Base-by-base conservation (phyloP, 2,113 vertebrate genomes). In the Corythaeola cristata region DNA sequence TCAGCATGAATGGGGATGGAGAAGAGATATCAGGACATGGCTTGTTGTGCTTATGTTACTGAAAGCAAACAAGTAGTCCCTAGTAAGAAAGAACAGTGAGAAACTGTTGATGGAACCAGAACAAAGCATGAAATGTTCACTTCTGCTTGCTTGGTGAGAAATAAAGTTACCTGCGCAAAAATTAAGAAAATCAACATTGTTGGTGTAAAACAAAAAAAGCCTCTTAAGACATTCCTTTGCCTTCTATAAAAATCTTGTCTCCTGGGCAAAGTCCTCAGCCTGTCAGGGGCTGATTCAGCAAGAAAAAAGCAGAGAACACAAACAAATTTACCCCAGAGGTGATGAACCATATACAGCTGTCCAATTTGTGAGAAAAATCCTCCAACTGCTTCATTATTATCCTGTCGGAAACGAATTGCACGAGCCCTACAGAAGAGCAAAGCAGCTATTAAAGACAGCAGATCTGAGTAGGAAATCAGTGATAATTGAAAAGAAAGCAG, bases 351-450 rank as follows among this genome's bases (percentile, higher is more conserved):
- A 76, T 99, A 99, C 7, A 99, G 98, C 92, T 98, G 98, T 73
- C 99, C 99, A 45, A 99, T 99, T 95, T 99, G 99, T 19, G 99
- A 99, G 98, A 99, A 99, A 98, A 99, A 99, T 8, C 99, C 99
- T 85, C 99, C 99, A 16, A 99, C 99, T 0, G 99, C 99, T 96
- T 99, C 99, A 0, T 98, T 97, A 39, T 93, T 98, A 41, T 99
- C 98, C 96, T 99, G 99, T 19, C 99, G 98, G 89, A 99, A 99
- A 18, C 99, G 98, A 89, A 99, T 99, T 3, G 99, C 99, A 27
- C 99, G 99, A 47, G 99, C 99, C 99, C 99, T 99, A 49, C 8
- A 88, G 83, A 74, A 85, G 47, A 90, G 52, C 82, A 82, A 1
- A 67, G 12, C 24, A 78, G 5, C 12, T 44, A 59, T 92, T 52